phyloP scores from a whole-genome alignment of 2,797 vertebrate genomes.

The Rhinatrema bivittatum region DNA sequence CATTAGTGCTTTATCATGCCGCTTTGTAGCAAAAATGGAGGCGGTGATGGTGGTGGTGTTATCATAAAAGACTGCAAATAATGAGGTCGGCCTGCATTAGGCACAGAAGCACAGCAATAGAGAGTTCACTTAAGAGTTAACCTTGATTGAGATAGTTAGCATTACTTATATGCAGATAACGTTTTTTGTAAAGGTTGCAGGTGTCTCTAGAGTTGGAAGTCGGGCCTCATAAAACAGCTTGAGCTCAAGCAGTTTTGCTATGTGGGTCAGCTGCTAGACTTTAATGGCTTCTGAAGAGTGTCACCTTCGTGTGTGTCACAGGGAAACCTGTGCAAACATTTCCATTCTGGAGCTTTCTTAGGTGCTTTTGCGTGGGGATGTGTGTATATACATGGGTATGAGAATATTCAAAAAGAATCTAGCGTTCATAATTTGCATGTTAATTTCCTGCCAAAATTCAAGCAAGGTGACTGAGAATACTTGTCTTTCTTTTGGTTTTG shows the following conservation, averaged over 20 bases:
- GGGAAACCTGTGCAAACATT: not conserved
- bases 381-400: too few species aligned
- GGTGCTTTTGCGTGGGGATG: too few species aligned
- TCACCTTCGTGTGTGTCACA: not conserved
- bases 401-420: too few species aligned
- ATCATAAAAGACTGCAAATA: slow-evolving; percentile 27
- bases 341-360: not conserved
- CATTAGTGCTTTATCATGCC: slow-evolving; percentile 19
- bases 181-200: not conserved
- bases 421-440: too few species aligned
- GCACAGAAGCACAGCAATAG: not conserved
- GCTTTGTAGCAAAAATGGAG: slow-evolving; percentile 25
- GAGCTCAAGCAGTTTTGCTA: not conserved
- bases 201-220: slow-evolving; percentile 6
- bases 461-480: too few species aligned
- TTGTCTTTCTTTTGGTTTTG: too few species aligned
- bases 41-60: slow-evolving; percentile 25
- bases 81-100: slow-evolving; percentile 29
- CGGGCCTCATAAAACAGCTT: not conserved
- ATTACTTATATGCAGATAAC: too few species aligned
- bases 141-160: slow-evolving; percentile 16
- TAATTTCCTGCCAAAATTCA: too few species aligned
- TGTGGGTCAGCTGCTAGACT: slow-evolving; percentile 2
- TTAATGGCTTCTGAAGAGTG: not conserved
- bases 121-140: slow-evolving; percentile 30